Conservation (phyloP, 2,113 vertebrate species). For the Campylorhamphus procurvoides region DNA sequence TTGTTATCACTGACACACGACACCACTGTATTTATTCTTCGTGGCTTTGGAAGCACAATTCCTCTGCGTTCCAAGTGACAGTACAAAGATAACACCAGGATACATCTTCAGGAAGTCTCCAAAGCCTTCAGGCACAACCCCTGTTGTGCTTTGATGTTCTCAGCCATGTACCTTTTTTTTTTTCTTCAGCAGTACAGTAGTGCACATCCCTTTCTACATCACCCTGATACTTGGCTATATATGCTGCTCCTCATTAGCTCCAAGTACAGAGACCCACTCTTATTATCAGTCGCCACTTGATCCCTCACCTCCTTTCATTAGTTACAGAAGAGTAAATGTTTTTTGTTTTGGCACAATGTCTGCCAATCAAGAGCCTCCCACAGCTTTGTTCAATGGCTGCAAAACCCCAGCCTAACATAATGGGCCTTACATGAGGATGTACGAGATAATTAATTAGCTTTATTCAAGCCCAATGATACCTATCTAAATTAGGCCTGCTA, state of each 20-base stretch:
- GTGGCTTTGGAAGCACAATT: background rate
- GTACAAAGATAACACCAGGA: background rate
- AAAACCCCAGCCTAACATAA: background rate
- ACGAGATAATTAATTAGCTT: background rate
- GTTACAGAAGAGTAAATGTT: background rate
- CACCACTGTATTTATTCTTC: background rate
- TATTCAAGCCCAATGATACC: background rate
- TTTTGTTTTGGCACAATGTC: background rate
- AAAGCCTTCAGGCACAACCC: background rate
- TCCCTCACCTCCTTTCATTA: background rate
- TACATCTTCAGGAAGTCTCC: background rate
- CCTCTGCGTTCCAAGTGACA: background rate
- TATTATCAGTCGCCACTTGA: background rate
- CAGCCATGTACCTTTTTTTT: background rate
- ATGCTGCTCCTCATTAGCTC: background rate
- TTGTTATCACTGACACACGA: background rate
- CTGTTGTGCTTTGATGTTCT: background rate
- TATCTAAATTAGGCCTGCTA: background rate
- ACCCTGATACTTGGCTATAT: background rate
- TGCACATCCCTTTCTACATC: background rate
- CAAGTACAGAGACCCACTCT: background rate
- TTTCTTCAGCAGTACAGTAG: background rate
- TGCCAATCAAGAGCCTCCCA: background rate
- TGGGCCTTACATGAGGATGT: background rate
- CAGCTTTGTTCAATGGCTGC: background rate